These are phyloP conservation scores for Orius laevigatus DNA, from an alignment of 1,140 invertebrate species.

Conservation along the genomic window DNA sequence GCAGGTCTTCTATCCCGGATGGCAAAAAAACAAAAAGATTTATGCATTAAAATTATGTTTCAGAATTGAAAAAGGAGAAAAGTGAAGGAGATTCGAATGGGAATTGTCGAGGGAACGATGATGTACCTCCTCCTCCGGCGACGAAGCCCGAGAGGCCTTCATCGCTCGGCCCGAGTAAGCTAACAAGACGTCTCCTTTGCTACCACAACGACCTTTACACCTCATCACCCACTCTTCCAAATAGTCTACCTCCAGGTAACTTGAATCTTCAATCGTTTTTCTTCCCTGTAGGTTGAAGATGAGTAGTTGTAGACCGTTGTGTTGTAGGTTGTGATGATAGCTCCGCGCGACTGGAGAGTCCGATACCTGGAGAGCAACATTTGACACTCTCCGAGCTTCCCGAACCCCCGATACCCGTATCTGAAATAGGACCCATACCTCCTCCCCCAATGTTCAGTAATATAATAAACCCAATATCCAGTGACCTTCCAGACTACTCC, in stretches of 20 bases:
- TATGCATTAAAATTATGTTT: conserved; percentile 28
- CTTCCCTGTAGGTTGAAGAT: neutral
- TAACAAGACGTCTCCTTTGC: conserved; percentile 49
- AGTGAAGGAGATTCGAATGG: conserved; percentile 38
- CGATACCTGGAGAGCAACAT: conserved; percentile 11
- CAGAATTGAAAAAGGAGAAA: conserved; percentile 82
- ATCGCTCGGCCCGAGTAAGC: conserved; percentile 42
- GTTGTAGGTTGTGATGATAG: conserved; percentile 10
- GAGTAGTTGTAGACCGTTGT: neutral
- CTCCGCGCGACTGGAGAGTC: conserved; percentile 14
- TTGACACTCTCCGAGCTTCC: conserved; percentile 68
- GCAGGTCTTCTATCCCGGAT: conserved; percentile 2
- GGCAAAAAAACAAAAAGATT: neutral
- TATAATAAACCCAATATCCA: conserved; percentile 22
- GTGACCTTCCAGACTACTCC: conserved; percentile 37
- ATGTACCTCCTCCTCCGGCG: conserved; percentile 22
- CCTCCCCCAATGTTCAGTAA: conserved; percentile 84
- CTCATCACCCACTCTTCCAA: conserved; percentile 14
- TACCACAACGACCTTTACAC: conserved; percentile 54
- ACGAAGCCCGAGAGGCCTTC: conserved; percentile 51
- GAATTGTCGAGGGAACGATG: conserved; percentile 25
- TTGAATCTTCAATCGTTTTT: neutral
- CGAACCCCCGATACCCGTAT: conserved; percentile 76
- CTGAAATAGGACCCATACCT: conserved; percentile 85
- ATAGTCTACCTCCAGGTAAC: conserved; percentile 8